phyloP scores from a whole-genome alignment of 2,113 vertebrate species.

The Odocoileus hemionus region DNA sequence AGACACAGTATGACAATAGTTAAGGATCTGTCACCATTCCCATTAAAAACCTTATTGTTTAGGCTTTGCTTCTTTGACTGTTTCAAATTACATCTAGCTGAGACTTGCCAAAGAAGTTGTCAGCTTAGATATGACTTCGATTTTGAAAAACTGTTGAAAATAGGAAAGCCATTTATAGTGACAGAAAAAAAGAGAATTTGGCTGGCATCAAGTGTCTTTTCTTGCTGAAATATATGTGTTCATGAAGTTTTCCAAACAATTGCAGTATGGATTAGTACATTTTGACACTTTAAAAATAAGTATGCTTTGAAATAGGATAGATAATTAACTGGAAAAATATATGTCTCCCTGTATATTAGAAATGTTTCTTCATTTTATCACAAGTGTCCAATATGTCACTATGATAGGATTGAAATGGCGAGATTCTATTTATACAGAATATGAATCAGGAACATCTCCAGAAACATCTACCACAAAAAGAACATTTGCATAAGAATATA shows the following conservation, averaged over 20 bases:
- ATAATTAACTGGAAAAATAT: slow-evolving; percentile 61
- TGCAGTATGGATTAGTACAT: slow-evolving; percentile 54
- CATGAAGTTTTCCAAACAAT: slow-evolving; percentile 63
- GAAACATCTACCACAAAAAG: slow-evolving; percentile 19
- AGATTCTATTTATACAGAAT: slow-evolving; percentile 41
- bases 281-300: slow-evolving; percentile 67
- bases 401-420: neutral
- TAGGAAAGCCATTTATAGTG: slow-evolving; percentile 65
- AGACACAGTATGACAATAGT: slow-evolving; percentile 57
- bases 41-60: slow-evolving; percentile 67
- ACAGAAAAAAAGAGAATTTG: slow-evolving; percentile 47
- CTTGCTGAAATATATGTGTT: slow-evolving; percentile 44
- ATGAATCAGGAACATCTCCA: slow-evolving; percentile 35
- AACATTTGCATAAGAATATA: slow-evolving; percentile 55
- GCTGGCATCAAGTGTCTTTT: slow-evolving; percentile 55
- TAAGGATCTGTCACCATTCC: slow-evolving; percentile 65
- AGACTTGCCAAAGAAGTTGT: slow-evolving; percentile 71
- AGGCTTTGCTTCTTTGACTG: slow-evolving; percentile 62
- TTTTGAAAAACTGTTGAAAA: slow-evolving; percentile 69
- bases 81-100: slow-evolving; percentile 67
- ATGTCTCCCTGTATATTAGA: slow-evolving; percentile 38
- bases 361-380: slow-evolving; percentile 41
- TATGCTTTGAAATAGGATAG: slow-evolving; percentile 45
- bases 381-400: slow-evolving; percentile 47
- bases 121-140: slow-evolving; percentile 66